These are phyloP conservation scores for Drosophila punjabiensis DNA, from an alignment of 1,140 invertebrate genomes.

Conservation along the genomic window DNA sequence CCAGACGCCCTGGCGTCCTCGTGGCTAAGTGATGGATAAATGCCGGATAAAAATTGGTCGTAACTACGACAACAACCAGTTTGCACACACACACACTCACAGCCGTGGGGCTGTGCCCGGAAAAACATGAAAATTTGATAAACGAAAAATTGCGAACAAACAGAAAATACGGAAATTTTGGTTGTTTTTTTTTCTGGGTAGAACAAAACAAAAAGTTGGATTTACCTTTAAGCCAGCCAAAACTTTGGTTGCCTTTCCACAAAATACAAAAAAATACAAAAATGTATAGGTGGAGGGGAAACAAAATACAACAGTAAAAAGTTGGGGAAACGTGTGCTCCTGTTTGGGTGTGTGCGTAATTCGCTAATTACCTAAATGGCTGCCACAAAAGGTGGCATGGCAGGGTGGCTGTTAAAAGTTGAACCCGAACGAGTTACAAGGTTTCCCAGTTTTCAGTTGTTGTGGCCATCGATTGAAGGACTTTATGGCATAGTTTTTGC, in stretches of 20 bases:
- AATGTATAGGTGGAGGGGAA: neutral
- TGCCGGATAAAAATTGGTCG: constrained; percentile 80
- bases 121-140: constrained; percentile 81
- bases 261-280: neutral
- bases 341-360: constrained; percentile 61
- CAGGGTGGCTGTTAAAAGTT: constrained; percentile 40
- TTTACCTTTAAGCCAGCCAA: constrained; percentile 42
- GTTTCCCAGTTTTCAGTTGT: constrained; percentile 38
- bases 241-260: constrained; percentile 28
- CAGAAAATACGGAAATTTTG: constrained; percentile 23
- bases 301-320: constrained; percentile 16
- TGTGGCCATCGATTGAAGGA: constrained; percentile 47
- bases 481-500: constrained; percentile 30
- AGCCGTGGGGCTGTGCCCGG: constrained; percentile 19
- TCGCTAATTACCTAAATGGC: constrained; percentile 78
- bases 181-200: constrained; percentile 8
- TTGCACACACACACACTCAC: neutral
- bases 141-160: constrained; percentile 69
- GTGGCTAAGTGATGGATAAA: constrained; percentile 80
- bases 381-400: constrained; percentile 48
- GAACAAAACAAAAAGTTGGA: constrained; percentile 57
- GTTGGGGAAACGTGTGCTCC: constrained; percentile 40
- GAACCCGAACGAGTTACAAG: constrained; percentile 50
- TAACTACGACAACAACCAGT: constrained; percentile 66
- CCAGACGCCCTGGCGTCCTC: constrained; percentile 57